Evolutionary conservation across 2,113 vertebrate species (phyloP).

Genomic region (Semnornis frantzii): DNA sequence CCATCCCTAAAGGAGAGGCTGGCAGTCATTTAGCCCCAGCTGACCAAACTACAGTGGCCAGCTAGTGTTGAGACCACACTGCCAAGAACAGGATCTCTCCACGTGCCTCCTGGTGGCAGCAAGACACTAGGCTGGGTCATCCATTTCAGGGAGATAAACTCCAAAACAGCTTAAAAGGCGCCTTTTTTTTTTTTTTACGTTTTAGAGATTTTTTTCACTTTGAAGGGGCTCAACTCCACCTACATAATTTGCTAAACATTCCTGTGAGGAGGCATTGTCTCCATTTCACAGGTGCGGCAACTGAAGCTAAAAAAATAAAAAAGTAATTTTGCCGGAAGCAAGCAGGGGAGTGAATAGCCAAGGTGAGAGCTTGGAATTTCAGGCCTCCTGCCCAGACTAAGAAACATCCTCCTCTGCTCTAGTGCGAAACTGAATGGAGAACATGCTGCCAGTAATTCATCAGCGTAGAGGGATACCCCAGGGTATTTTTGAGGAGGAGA

Average conservation of each 20-base stretch:
- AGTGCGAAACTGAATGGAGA: neutral
- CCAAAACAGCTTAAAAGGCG: neutral
- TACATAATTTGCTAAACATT: neutral
- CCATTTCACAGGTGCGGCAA: conserved; percentile 45
- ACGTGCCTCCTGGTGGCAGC: neutral
- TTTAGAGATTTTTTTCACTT: neutral
- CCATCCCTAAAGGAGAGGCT: neutral
- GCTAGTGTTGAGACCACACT: neutral
- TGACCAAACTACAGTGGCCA: neutral
- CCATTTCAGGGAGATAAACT: neutral
- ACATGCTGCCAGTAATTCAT: neutral
- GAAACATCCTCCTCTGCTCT: neutral
- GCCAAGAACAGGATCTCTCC: neutral
- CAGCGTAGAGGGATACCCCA: neutral
- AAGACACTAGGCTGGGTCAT: neutral
- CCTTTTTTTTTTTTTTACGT: neutral
- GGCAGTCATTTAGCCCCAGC: neutral
- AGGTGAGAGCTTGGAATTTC: conserved; percentile 15
- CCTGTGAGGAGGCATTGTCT: neutral
- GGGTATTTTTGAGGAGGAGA: neutral
- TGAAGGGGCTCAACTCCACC: conserved; percentile 14
- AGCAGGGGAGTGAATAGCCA: neutral
- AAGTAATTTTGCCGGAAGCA: neutral
- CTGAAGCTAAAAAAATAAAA: neutral
- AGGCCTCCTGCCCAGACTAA: neutral